phyloP scores from a whole-genome alignment of 2,797 vertebrate species.

The Pantherophis alleghaniensis region DNA sequence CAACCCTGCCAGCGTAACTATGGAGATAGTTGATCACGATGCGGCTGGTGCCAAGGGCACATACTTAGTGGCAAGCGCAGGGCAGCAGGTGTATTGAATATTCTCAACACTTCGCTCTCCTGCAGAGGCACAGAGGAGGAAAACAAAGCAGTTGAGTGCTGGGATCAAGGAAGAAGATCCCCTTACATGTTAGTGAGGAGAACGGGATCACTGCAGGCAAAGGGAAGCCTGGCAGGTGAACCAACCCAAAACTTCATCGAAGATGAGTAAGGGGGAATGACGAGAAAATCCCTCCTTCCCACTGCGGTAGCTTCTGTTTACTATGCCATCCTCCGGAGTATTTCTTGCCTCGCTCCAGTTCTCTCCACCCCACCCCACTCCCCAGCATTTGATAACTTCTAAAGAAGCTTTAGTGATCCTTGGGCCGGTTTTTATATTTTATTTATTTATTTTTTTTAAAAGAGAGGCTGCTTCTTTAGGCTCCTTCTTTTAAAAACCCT shows the following conservation, averaged over 20 bases:
- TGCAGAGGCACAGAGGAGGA: background rate
- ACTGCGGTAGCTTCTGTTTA: background rate
- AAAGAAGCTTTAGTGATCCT: background rate
- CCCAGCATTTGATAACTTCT: background rate
- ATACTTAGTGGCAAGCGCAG: background rate
- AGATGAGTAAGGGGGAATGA: background rate
- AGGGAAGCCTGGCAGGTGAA: background rate
- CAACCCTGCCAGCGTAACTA: constrained; percentile 41
- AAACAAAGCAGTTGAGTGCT: background rate
- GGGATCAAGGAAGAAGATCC: background rate
- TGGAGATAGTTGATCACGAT: constrained; percentile 26
- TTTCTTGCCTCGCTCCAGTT: too few relatives aligned
- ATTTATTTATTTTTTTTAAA: background rate
- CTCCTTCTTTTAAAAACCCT: background rate
- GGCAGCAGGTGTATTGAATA: constrained; percentile 18
- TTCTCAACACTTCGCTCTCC: background rate
- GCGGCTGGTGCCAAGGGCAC: constrained; percentile 18
- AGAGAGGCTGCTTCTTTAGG: background rate
- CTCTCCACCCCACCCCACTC: background rate
- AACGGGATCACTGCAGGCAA: too few relatives aligned
- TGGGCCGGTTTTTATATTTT: background rate
- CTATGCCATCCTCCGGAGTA: background rate
- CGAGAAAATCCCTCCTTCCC: background rate
- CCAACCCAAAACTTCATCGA: background rate
- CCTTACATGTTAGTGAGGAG: background rate